These are phyloP conservation scores for Hemichromis elongatus DNA, from an alignment of 2,113 vertebrate genomes.

Conservation along the genomic window DNA sequence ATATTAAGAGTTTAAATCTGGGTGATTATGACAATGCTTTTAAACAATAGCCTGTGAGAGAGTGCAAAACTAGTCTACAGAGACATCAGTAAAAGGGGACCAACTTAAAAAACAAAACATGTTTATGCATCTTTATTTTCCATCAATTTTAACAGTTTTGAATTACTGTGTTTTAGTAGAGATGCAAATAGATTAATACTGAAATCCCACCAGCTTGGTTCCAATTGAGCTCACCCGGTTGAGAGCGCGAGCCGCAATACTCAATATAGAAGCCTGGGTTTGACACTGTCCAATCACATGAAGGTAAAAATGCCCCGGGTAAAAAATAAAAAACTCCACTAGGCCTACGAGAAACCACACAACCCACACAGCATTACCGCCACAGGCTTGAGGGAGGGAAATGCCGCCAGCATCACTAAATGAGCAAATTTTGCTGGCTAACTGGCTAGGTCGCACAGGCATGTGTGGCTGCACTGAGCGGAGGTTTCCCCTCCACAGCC, in stretches of 20 bases:
- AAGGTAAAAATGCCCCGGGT: accelerated
- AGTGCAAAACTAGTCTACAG: neutral
- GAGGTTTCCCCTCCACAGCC: neutral
- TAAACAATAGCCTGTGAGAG: neutral
- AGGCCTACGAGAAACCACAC: neutral
- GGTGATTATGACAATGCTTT: neutral
- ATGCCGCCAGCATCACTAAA: neutral
- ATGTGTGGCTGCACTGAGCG: neutral
- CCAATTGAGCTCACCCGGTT: neutral
- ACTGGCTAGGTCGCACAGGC: neutral
- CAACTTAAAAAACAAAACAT: neutral
- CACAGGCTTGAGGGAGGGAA: neutral
- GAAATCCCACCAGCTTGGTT: neutral
- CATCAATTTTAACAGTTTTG: neutral
- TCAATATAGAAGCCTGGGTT: neutral
- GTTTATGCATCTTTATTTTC: neutral
- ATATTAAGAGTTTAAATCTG: neutral
- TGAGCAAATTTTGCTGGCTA: neutral
- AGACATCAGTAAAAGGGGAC: neutral
- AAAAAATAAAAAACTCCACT: neutral
- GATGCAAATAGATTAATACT: neutral
- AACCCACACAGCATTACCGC: neutral
- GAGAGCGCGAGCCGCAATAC: neutral
- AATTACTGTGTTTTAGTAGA: neutral
- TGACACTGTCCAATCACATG: neutral